phyloP scores from a whole-genome alignment of 1,140 invertebrate species.

The Nephotettix cincticeps region DNA sequence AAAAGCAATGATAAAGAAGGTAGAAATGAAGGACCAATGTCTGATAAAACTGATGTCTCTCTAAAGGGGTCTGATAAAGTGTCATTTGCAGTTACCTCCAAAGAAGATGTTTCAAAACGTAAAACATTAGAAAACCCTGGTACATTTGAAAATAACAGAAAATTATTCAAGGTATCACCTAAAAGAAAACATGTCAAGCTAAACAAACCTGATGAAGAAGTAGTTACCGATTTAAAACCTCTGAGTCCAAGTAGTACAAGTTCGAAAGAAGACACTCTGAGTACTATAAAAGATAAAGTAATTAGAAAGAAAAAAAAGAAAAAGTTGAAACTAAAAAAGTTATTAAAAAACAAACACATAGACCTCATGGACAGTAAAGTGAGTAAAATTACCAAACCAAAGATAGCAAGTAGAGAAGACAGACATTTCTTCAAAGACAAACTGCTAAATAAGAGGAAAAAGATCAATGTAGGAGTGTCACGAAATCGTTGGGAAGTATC shows the following conservation, averaged over 20 bases:
- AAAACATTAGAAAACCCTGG: too few relatives aligned
- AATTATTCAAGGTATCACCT: too few relatives aligned
- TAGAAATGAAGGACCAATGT: too few relatives aligned
- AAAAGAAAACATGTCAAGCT: too few relatives aligned
- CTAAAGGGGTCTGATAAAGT: too few relatives aligned
- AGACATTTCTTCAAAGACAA: background rate
- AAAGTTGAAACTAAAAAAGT: slow-evolving; percentile 21
- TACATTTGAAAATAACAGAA: too few relatives aligned
- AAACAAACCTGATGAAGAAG: too few relatives aligned
- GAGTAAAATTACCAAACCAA: slow-evolving; percentile 20
- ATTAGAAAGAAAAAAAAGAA: slow-evolving; percentile 22
- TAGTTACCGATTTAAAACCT: background rate
- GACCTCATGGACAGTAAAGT: background rate
- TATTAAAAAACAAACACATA: background rate
- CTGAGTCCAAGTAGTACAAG: background rate
- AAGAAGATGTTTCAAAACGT: slow-evolving; percentile 4
- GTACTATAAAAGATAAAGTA: background rate
- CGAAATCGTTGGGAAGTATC: slow-evolving; percentile 29
- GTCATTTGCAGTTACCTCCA: too few relatives aligned
- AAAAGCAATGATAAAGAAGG: background rate
- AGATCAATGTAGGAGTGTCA: slow-evolving; percentile 9
- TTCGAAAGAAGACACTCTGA: background rate
- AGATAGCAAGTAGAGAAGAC: background rate
- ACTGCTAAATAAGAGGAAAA: slow-evolving; percentile 16
- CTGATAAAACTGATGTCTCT: too few relatives aligned